Evolutionary conservation across 2,113 vertebrate genomes (phyloP).

Genomic region (Petaurus breviceps): DNA sequence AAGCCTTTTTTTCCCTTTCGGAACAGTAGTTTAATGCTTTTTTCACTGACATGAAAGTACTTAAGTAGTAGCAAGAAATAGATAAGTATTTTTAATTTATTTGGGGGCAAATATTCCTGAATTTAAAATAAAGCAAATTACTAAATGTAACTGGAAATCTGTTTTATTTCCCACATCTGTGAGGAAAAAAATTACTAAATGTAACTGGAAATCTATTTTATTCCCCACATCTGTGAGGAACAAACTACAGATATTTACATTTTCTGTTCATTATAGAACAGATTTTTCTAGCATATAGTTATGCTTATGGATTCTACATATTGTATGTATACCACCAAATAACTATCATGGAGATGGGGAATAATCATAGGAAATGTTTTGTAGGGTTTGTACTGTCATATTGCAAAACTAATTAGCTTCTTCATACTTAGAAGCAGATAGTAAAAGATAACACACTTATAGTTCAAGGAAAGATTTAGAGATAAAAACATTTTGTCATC

Average conservation of each 20-base stretch:
- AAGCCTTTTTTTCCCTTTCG: background rate
- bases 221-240: background rate
- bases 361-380: background rate
- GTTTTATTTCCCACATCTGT: background rate
- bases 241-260: background rate
- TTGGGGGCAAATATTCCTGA: background rate
- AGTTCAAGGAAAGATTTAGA: slow-evolving; percentile 4
- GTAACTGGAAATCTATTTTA: background rate
- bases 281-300: background rate
- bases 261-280: background rate
- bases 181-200: background rate
- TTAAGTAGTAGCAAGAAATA: background rate
- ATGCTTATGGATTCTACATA: background rate
- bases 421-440: background rate
- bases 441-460: background rate
- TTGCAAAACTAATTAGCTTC: slow-evolving; percentile 19
- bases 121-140: background rate
- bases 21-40: background rate
- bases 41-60: background rate
- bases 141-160: background rate
- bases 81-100: background rate
- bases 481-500: background rate
- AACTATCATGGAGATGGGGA: background rate
- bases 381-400: background rate
- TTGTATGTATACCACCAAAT: background rate